Conservation (phyloP, 2,797 vertebrate genomes). For the Acipenser oxyrinchus region DNA sequence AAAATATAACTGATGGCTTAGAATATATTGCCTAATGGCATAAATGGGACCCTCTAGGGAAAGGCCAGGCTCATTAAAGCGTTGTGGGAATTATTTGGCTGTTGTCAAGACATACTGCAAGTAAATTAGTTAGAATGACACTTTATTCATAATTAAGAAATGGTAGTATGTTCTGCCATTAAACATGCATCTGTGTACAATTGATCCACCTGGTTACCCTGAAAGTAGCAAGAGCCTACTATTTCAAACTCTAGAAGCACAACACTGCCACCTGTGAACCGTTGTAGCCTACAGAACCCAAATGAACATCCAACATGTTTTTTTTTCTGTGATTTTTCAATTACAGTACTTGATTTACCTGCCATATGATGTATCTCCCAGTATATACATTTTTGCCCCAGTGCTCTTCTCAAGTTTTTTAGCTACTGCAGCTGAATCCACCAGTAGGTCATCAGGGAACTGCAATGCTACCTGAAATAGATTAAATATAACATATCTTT, state of each 20-base stretch:
- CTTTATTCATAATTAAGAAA: too few relatives aligned
- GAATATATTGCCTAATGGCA: neutral
- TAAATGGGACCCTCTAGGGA: neutral
- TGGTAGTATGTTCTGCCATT: too few relatives aligned
- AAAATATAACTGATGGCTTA: neutral
- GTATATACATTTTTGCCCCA: conserved; percentile 62
- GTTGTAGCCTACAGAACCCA: too few relatives aligned
- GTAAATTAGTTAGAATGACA: too few relatives aligned
- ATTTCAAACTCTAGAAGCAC: too few relatives aligned
- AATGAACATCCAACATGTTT: too few relatives aligned
- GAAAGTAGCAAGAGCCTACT: too few relatives aligned
- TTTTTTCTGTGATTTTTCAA: too few relatives aligned
- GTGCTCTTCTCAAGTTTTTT: conserved; percentile 59
- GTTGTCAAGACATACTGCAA: neutral
- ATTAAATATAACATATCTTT: too few relatives aligned
- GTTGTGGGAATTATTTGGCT: neutral
- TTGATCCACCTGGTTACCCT: too few relatives aligned
- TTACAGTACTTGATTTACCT: conserved; percentile 56
- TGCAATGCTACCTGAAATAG: conserved; percentile 79
- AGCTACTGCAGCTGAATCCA: conserved; percentile 64
- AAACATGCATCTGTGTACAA: too few relatives aligned
- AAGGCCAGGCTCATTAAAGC: neutral
- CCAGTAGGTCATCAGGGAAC: conserved; percentile 83
- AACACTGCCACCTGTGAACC: too few relatives aligned
- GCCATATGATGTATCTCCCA: conserved; percentile 91